These are phyloP conservation scores for Pachyuromys duprasi DNA, from an alignment of 2,797 vertebrate genomes.

Conservation along the genomic window DNA sequence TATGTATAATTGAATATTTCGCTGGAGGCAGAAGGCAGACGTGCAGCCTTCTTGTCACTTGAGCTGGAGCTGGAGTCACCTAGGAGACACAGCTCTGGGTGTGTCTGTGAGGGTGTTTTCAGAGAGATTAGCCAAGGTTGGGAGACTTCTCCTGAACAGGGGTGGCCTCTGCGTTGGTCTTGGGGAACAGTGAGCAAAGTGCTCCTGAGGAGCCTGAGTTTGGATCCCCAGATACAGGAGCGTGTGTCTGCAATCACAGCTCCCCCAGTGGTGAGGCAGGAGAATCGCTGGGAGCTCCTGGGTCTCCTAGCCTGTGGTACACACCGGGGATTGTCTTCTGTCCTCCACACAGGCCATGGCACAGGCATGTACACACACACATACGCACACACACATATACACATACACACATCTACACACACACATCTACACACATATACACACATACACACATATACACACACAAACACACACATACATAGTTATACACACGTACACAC, in stretches of 20 bases:
- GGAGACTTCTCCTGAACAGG: too few species aligned
- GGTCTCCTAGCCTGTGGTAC: not conserved
- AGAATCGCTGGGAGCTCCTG: not conserved
- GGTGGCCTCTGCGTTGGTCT: too few species aligned
- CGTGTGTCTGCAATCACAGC: not conserved
- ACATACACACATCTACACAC: not conserved
- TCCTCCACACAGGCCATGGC: not conserved
- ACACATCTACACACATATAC: not conserved
- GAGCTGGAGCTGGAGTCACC: not conserved
- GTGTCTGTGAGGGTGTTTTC: not conserved
- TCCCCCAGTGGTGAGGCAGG: not conserved
- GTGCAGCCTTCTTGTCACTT: not conserved
- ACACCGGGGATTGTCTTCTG: not conserved
- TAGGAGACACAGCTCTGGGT: not conserved
- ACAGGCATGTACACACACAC: too few species aligned
- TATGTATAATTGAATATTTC: not conserved
- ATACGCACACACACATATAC: not conserved
- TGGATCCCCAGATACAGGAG: not conserved
- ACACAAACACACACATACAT: not conserved
- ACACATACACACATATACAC: not conserved
- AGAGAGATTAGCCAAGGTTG: not conserved
- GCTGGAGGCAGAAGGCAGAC: not conserved
- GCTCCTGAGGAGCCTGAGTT: not conserved
- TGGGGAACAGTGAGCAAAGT: not conserved
- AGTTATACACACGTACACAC: not conserved